Base-by-base conservation (phyloP, 2,888 invertebrate species). In the Melanchra persicariae region DNA sequence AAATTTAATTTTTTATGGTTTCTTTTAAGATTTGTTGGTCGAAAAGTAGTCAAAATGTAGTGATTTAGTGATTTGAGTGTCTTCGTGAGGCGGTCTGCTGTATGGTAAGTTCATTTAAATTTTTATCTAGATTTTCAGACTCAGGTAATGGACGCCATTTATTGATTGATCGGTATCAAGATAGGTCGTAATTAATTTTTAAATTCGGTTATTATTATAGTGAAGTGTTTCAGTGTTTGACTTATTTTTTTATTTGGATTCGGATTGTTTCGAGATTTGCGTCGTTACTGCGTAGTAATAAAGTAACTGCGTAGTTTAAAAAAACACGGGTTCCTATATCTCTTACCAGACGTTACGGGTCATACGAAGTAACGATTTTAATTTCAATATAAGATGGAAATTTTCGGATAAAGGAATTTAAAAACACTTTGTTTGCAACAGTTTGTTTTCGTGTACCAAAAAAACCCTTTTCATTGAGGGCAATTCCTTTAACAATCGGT, bases 41-140 rank as follows among this genome's bases (percentile, higher is more conserved):
- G 1, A 40, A 59, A 59, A n/a, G 19, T 60, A 22, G 24, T 54
- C 2, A 63, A 64, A 52, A 79, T 79, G 74, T 77, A 79, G 43
- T 51, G 2, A 0, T 26, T 61, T 12, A 52, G 8, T 58, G 26
- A 9, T 60, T 34, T 30, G 49, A 47, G 54, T 40, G 49, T 49
- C 43, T 40, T 43, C 24, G 55, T 10, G 47, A 58, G 19, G 59
- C 49, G 26, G 60, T 26, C 34, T 54, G 60, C 24, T 47, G 43
- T 34, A 37, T 17, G 75, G 77, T 77, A 68, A 77, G 79, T 34
- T 22, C 6, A 15, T 40, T 2, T 10, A 9, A 30, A 3, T 26
- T 62, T 40, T n/a, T 22, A 37, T 43, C 19, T 15, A n/a, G 9
- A 43, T 34, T 63, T 55, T 43, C 2, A 24, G 12, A 43, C 55